Evolutionary conservation across 2,888 invertebrate species (phyloP).

Genomic region (Hirtodrosophila cameraria): DNA sequence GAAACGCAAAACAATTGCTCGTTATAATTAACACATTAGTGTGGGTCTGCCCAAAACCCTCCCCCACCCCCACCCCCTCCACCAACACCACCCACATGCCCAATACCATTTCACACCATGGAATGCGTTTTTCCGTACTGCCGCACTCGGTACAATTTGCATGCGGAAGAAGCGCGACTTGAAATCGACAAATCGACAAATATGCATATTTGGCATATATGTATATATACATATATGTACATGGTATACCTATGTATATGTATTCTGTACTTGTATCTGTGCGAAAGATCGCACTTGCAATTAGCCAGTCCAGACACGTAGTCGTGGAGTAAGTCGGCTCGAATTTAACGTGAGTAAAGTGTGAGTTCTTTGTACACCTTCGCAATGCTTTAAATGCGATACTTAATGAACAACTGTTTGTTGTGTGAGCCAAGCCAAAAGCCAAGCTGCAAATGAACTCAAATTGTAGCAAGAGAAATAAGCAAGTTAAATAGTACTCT

Average conservation of each 20-base stretch:
- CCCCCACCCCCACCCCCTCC: background rate
- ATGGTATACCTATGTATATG: no score
- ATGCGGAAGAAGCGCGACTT: constrained; percentile 37
- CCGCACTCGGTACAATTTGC: constrained; percentile 20
- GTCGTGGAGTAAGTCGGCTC: background rate
- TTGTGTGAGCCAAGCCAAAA: background rate
- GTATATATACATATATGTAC: no score
- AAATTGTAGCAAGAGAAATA: background rate
- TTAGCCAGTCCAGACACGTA: constrained; percentile 40
- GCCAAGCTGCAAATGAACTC: background rate
- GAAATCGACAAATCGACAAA: constrained; percentile 7
- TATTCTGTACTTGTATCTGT: constrained; percentile 31
- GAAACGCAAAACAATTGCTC: constrained; percentile 21
- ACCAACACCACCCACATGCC: background rate
- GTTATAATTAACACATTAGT: constrained; percentile 44
- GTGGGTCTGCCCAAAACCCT: background rate
- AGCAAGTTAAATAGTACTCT: no score
- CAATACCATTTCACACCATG: no score
- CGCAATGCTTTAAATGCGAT: background rate
- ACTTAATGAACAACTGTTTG: constrained; percentile 12
- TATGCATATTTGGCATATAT: background rate
- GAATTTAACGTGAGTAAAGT: constrained; percentile 12
- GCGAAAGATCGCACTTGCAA: constrained; percentile 46
- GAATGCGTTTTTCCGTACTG: no score
- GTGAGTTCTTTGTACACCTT: constrained; percentile 7